These are phyloP conservation scores for Orientallactaga sibirica DNA, from an alignment of 2,797 vertebrate genomes.

Conservation along the genomic window DNA sequence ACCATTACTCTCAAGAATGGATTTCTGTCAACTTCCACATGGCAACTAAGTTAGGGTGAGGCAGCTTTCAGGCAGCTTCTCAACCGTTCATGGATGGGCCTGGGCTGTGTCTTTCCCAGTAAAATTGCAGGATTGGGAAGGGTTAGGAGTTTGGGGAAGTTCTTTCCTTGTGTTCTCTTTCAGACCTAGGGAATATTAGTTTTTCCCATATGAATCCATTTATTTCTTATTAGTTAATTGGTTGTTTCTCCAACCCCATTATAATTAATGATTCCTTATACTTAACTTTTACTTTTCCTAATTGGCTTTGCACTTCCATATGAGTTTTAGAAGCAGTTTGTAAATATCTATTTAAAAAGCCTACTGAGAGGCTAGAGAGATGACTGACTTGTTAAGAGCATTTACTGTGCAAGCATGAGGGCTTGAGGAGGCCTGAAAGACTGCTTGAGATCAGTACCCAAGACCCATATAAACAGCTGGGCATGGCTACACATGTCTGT, in stretches of 20 bases:
- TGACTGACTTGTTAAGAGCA: too few relatives aligned
- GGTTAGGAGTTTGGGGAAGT: neutral
- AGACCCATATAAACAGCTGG: too few relatives aligned
- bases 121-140: neutral
- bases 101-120: neutral
- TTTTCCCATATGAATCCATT: neutral
- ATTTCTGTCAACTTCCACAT: constrained; percentile 14
- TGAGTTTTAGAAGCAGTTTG: constrained; percentile 58
- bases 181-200: neutral
- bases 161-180: constrained; percentile 17
- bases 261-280: constrained; percentile 24
- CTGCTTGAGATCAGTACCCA: too few relatives aligned
- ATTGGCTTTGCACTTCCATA: constrained; percentile 39
- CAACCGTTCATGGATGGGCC: neutral
- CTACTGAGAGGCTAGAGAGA: neutral
- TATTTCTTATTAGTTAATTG: constrained; percentile 55
- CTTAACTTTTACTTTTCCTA: constrained; percentile 15
- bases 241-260: constrained; percentile 15
- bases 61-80: neutral
- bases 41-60: neutral
- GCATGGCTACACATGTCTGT: too few relatives aligned
- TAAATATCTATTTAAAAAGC: constrained; percentile 6
- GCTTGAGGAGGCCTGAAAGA: too few relatives aligned
- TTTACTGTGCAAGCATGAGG: too few relatives aligned
- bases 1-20: neutral